Conservation (phyloP, 2,888 invertebrate species). For the Microplitis deprimator region DNA sequence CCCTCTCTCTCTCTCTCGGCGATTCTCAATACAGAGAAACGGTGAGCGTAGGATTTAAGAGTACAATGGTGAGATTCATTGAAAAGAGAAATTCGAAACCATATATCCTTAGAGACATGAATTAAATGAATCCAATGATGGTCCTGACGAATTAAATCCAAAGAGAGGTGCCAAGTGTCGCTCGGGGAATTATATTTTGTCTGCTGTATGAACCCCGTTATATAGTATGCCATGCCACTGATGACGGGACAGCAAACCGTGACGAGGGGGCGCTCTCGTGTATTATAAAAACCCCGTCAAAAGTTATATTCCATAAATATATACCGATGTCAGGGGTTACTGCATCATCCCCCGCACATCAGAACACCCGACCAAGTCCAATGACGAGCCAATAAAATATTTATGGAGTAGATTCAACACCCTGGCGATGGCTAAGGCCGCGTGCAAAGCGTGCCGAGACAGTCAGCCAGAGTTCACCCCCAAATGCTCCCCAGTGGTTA, state of each 20-base stretch:
- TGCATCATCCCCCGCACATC: conserved; percentile 50
- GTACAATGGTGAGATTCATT: neutral
- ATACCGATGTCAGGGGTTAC: conserved; percentile 19
- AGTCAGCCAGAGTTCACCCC: conserved; percentile 29
- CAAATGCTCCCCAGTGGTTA: conserved; percentile 65
- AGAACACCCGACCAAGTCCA: conserved; percentile 60
- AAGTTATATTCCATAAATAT: too few species aligned
- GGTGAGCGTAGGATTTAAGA: neutral
- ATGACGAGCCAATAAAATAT: conserved; percentile 71
- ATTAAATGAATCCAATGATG: conserved; percentile 16
- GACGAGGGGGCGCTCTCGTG: neutral
- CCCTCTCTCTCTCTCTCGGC: too few species aligned
- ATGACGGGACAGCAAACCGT: neutral
- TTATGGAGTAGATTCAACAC: conserved; percentile 60
- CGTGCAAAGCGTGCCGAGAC: conserved; percentile 27
- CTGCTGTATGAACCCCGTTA: neutral
- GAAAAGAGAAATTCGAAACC: conserved; percentile 6
- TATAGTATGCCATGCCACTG: conserved; percentile 6
- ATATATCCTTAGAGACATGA: neutral
- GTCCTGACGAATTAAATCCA: conserved; percentile 10
- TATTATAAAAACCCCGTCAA: too few species aligned
- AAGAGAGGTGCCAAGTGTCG: conserved; percentile 39
- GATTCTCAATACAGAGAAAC: too few species aligned
- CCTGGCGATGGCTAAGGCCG: conserved; percentile 12
- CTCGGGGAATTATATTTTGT: conserved; percentile 37